phyloP scores from a whole-genome alignment of 2,888 invertebrate species.

The Tenthredo mesomela region DNA sequence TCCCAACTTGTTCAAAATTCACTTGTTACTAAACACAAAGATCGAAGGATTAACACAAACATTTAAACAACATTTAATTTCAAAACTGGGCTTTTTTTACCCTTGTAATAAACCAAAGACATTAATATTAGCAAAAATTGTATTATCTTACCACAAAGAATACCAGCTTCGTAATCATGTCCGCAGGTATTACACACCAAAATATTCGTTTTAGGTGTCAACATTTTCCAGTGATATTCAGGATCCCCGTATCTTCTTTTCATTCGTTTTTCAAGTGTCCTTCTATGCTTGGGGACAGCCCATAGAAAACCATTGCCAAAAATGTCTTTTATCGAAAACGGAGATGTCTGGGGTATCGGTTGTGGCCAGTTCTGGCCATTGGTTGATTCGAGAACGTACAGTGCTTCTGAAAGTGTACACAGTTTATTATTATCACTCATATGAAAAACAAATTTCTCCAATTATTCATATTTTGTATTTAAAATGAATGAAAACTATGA shows the following conservation, averaged over 20 bases:
- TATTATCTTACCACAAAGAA: conserved; percentile 87
- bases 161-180: conserved; percentile 88
- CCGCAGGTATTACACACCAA: conserved; percentile 91
- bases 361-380: conserved; percentile 56
- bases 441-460: background rate
- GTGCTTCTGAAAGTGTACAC: conserved; percentile 69
- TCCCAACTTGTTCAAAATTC: conserved; percentile 3
- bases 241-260: conserved; percentile 87
- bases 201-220: conserved; percentile 87
- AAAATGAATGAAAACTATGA: background rate
- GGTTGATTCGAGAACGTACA: conserved; percentile 68
- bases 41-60: background rate
- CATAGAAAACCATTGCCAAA: conserved; percentile 88
- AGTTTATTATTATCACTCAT: background rate
- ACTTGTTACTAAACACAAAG: background rate
- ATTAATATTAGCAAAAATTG: background rate
- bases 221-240: conserved; percentile 85
- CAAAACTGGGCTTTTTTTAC: conserved; percentile 35
- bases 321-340: conserved; percentile 83
- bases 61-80: background rate
- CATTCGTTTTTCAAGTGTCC: conserved; percentile 87
- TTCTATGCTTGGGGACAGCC: conserved; percentile 90
- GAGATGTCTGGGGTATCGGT: conserved; percentile 62
- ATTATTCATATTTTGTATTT: background rate
- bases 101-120: conserved; percentile 8